Evolutionary conservation across 2,797 vertebrate species (phyloP).

Genomic region (Tapirus indicus): DNA sequence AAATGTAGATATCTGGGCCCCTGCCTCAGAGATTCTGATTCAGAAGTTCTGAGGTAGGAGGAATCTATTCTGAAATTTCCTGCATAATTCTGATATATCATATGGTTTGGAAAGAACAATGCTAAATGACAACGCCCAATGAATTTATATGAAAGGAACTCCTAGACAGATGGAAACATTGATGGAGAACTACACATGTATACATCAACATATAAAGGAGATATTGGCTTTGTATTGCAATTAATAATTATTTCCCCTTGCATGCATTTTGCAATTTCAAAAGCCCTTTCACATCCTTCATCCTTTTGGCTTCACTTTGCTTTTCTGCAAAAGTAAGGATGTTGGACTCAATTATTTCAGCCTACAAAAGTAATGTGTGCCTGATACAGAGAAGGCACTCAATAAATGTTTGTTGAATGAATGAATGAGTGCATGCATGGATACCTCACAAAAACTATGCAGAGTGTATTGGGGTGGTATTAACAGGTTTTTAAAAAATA

Average conservation of each 20-base stretch:
- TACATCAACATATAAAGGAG: not conserved
- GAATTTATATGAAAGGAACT: not conserved
- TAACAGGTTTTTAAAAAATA: not conserved
- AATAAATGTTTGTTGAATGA: not conserved
- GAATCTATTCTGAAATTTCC: not conserved
- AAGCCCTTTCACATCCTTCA: not conserved
- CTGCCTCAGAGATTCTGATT: not conserved
- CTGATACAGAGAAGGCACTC: not conserved
- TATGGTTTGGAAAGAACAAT: constrained; percentile 5
- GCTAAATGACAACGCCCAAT: not conserved
- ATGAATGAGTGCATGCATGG: not conserved
- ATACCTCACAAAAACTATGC: not conserved
- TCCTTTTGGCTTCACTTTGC: not conserved
- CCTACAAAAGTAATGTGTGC: not conserved
- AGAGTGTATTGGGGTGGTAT: not conserved
- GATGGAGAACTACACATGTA: not conserved
- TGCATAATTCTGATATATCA: not conserved
- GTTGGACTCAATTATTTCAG: not conserved
- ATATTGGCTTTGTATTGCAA: not conserved
- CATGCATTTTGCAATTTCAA: not conserved
- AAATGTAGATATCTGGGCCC: not conserved
- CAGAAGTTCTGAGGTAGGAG: not conserved
- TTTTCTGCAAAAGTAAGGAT: constrained; percentile 33
- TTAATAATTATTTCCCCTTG: not conserved
- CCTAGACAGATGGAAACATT: not conserved